These are phyloP conservation scores for Reticulitermes speratus DNA, from an alignment of 1,140 invertebrate genomes.

Conservation along the genomic window DNA sequence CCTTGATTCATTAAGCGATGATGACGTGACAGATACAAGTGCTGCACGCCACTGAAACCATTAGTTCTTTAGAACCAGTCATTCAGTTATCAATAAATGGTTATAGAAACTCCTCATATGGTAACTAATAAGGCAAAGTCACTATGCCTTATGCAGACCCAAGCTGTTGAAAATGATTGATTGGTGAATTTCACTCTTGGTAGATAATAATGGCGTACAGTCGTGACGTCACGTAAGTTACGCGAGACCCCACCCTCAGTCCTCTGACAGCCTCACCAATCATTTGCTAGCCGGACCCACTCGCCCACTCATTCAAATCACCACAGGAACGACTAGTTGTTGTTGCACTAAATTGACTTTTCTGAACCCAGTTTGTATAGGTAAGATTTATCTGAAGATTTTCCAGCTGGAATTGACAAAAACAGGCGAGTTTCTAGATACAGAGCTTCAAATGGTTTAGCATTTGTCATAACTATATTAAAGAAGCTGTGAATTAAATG, in stretches of 20 bases:
- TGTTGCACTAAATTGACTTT: too few relatives aligned
- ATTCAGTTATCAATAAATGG: conserved; percentile 9
- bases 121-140: neutral
- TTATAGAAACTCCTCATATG: neutral
- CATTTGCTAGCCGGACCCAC: neutral
- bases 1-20: neutral
- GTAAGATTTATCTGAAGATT: too few relatives aligned
- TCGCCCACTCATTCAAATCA: neutral
- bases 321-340: neutral
- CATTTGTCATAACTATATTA: too few relatives aligned
- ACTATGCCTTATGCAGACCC: neutral
- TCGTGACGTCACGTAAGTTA: neutral
- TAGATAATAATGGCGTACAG: conserved; percentile 16
- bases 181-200: conserved; percentile 7
- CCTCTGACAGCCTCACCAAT: conserved; percentile 16
- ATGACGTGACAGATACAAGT: neutral
- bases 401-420: too few relatives aligned
- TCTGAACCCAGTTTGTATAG: too few relatives aligned
- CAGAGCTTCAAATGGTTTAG: too few relatives aligned
- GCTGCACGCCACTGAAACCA: conserved; percentile 12
- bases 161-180: neutral
- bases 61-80: neutral
- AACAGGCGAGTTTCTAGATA: too few relatives aligned
- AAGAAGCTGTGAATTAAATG: too few relatives aligned
- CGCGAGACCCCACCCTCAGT: neutral